These are phyloP conservation scores for Cotesia congregata DNA, from an alignment of 2,888 invertebrate species.

Conservation along the genomic window DNA sequence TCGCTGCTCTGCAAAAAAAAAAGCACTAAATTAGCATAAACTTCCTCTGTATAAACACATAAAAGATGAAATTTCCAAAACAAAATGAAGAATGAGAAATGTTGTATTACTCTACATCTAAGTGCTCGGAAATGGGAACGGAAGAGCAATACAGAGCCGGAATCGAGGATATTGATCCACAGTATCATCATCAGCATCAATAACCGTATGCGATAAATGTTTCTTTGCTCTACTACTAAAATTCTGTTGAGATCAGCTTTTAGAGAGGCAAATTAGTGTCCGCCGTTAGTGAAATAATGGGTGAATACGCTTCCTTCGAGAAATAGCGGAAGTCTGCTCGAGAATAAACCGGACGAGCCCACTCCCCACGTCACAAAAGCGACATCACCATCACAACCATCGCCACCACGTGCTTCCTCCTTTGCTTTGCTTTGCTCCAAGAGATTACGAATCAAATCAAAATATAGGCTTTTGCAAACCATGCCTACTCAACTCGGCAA, in stretches of 20 bases:
- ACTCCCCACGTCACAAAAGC: constrained; percentile 56
- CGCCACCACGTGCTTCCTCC: constrained; percentile 49
- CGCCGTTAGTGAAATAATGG: constrained; percentile 60
- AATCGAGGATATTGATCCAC: background rate
- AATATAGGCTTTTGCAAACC: constrained; percentile 57
- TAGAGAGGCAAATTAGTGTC: constrained; percentile 49
- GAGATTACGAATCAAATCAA: constrained; percentile 59
- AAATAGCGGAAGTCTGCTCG: constrained; percentile 63
- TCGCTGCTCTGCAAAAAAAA: constrained; percentile 78
- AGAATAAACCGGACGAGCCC: constrained; percentile 65
- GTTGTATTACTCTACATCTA: background rate
- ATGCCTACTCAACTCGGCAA: too few relatives aligned
- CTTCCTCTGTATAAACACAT: too few relatives aligned
- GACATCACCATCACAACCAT: constrained; percentile 45
- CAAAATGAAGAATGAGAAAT: background rate
- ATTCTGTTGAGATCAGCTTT: background rate
- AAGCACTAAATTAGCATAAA: too few relatives aligned
- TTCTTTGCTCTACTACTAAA: constrained; percentile 9
- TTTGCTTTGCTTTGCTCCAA: constrained; percentile 18
- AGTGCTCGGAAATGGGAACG: background rate
- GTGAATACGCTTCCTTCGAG: constrained; percentile 63
- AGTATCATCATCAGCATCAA: background rate
- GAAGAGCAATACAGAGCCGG: background rate
- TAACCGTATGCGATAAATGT: background rate
- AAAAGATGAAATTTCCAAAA: background rate